phyloP scores from a whole-genome alignment of 1,140 invertebrate species.

The Drosophila teissieri region DNA sequence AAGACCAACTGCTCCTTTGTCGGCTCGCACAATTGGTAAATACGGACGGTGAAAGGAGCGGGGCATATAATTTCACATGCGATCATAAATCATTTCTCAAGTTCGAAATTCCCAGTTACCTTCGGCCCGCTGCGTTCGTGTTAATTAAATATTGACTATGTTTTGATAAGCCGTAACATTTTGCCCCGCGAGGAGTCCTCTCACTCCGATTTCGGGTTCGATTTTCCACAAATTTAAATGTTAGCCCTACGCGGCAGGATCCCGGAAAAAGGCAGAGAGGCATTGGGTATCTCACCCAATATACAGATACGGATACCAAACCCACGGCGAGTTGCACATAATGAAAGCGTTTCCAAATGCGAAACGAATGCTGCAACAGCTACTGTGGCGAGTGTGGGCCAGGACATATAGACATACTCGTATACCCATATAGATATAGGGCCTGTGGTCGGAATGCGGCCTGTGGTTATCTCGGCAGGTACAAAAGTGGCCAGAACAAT shows the following conservation, averaged over 20 bases:
- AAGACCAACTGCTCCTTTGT: constrained; percentile 60
- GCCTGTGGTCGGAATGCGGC: constrained; percentile 34
- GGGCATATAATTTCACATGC: constrained; percentile 48
- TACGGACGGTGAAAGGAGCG: neutral
- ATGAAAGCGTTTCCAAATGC: constrained; percentile 84
- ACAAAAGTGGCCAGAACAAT: constrained; percentile 17
- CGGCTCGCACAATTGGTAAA: constrained; percentile 59
- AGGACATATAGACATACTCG: constrained; percentile 31
- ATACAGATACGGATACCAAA: neutral
- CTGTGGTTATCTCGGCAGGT: constrained; percentile 41
- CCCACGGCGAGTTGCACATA: constrained; percentile 40
- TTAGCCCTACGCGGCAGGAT: constrained; percentile 61
- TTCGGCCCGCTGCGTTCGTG: constrained; percentile 69
- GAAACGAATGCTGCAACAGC: constrained; percentile 78
- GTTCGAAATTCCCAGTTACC: constrained; percentile 13
- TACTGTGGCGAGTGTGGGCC: constrained; percentile 69
- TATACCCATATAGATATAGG: constrained; percentile 18
- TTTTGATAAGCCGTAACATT: constrained; percentile 79
- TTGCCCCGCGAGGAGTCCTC: constrained; percentile 48
- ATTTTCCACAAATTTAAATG: constrained; percentile 72
- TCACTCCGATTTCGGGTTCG: constrained; percentile 31
- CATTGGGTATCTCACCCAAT: no score
- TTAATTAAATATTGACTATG: constrained; percentile 84
- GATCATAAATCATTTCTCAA: constrained; percentile 72
- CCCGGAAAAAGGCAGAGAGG: constrained; percentile 13